A percentile compares a stretch with the other conserved stretches of the same genome.
These are phyloP conservation scores for Macaria liturata DNA, from an alignment of 2,888 invertebrate species.

Conservation along the genomic window DNA sequence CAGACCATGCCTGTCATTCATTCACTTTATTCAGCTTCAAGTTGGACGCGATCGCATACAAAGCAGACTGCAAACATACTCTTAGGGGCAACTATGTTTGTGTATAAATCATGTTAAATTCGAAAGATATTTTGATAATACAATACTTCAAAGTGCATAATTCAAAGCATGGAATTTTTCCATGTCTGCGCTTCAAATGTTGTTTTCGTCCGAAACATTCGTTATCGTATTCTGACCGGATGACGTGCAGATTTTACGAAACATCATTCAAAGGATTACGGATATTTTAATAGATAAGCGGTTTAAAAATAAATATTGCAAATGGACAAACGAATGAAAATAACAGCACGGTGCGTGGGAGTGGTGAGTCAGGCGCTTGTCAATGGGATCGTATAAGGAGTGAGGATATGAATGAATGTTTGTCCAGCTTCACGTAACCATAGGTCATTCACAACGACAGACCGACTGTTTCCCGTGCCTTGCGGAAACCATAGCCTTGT, in stretches of 20 bases:
- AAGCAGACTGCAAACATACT: not conserved
- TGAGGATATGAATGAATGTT: slow-evolving; percentile 20
- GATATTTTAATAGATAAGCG: not conserved
- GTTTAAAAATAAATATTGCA: slow-evolving; percentile 8
- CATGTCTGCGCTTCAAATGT: no score
- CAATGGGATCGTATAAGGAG: slow-evolving; percentile 19
- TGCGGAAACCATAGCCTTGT: no score
- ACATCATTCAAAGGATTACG: not conserved
- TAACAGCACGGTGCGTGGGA: slow-evolving; percentile 17
- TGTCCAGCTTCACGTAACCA: slow-evolving; percentile 2
- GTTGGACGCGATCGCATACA: slow-evolving; percentile 24
- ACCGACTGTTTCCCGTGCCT: no score
- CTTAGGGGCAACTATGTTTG: no score
- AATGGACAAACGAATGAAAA: slow-evolving; percentile 19
- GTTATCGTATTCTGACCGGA: not conserved
- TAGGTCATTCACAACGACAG: slow-evolving; percentile 9
- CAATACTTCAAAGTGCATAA: no score
- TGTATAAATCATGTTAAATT: no score
- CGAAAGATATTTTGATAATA: no score
- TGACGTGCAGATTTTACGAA: not conserved
- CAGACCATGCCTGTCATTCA: slow-evolving; percentile 36
- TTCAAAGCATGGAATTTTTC: no score
- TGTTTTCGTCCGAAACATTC: not conserved
- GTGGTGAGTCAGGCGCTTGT: slow-evolving; percentile 21
- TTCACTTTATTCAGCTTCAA: slow-evolving; percentile 28